Percentiles rank a stretch among this genome's conserved stretches.
These are phyloP conservation scores for Galleria mellonella DNA, from an alignment of 1,140 invertebrate genomes.

Conservation along the genomic window DNA sequence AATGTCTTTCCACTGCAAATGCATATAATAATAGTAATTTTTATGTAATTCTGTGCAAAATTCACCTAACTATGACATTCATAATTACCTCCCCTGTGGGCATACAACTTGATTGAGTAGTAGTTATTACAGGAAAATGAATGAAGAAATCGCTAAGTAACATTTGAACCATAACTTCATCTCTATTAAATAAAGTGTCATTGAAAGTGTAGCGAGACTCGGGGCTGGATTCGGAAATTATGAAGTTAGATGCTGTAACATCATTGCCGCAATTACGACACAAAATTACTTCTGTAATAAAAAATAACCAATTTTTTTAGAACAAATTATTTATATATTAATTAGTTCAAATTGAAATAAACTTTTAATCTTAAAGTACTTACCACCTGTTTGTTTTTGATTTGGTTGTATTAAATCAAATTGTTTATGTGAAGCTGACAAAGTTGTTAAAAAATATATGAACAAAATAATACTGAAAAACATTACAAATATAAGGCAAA, in stretches of 20 bases:
- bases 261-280: slow-evolving; percentile 64
- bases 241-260: slow-evolving; percentile 36
- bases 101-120: slow-evolving; percentile 43
- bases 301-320: not conserved
- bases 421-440: no score
- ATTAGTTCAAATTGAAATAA: no score
- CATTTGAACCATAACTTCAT: slow-evolving; percentile 54
- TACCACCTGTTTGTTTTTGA: no score
- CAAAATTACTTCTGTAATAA: slow-evolving; percentile 56
- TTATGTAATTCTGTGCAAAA: not conserved
- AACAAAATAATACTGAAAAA: no score
- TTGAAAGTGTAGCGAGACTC: slow-evolving; percentile 37
- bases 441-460: no score
- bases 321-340: no score
- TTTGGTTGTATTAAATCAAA: no score
- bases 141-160: slow-evolving; percentile 48
- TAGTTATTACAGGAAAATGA: slow-evolving; percentile 49
- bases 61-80: not conserved
- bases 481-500: no score
- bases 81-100: slow-evolving; percentile 43
- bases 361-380: no score
- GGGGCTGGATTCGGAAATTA: slow-evolving; percentile 51
- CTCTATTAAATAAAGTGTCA: slow-evolving; percentile 50
- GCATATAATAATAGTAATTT: slow-evolving; percentile 1
- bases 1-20: slow-evolving; percentile 51